phyloP scores from a whole-genome alignment of 1,140 invertebrate genomes.

The Zaprionus vittiger region DNA sequence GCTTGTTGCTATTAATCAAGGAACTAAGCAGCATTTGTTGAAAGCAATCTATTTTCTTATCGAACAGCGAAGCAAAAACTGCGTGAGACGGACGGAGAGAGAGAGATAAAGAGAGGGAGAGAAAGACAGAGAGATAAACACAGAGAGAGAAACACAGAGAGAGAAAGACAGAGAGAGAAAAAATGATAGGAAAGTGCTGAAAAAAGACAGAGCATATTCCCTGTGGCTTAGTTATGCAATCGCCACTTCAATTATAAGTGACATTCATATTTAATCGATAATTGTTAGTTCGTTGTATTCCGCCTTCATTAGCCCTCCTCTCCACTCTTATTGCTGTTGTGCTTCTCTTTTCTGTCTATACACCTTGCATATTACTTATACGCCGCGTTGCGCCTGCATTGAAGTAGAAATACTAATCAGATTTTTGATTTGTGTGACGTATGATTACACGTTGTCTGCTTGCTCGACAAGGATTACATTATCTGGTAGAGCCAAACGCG shows the following conservation, averaged over 20 bases:
- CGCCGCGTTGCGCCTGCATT: conserved; percentile 23
- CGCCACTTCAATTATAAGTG: conserved; percentile 5
- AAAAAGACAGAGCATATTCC: background rate
- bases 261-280: conserved; percentile 63
- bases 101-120: conserved; percentile 16
- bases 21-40: conserved; percentile 74
- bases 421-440: conserved; percentile 62
- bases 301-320: background rate
- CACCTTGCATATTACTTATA: conserved; percentile 25
- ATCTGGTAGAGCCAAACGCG: background rate
- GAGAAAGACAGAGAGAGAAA: background rate
- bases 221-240: conserved; percentile 1
- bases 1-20: conserved; percentile 71
- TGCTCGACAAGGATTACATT: background rate
- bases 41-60: conserved; percentile 82
- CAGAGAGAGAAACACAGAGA: conserved; percentile 29
- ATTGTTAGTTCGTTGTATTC: background rate
- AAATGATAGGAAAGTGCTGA: background rate
- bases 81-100: background rate
- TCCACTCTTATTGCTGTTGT: background rate
- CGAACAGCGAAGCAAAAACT: conserved; percentile 48
- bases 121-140: background rate
- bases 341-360: conserved; percentile 5
- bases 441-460: conserved; percentile 12
- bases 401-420: conserved; percentile 23